These are phyloP conservation scores for Cerastis leucographa DNA, from an alignment of 2,888 invertebrate genomes.

Conservation along the genomic window DNA sequence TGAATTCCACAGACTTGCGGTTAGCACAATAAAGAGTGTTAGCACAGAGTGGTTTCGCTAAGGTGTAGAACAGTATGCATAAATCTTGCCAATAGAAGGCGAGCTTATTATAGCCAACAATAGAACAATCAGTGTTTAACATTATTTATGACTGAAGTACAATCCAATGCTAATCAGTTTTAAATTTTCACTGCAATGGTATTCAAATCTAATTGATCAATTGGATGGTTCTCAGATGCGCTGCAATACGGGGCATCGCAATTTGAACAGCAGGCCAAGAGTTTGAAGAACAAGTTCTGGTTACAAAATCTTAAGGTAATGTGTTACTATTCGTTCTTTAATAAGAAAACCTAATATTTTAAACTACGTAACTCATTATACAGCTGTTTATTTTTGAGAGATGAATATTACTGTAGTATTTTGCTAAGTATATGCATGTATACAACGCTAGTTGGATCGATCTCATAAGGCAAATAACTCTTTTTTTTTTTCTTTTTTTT, in stretches of 20 bases:
- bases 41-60: neutral
- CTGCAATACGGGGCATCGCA: constrained; percentile 98
- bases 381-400: neutral
- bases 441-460: neutral
- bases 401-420: neutral
- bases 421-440: neutral
- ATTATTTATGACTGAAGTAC: neutral
- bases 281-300: constrained; percentile 99
- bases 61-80: neutral
- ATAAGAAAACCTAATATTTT: too few relatives aligned
- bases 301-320: constrained; percentile 97
- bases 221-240: constrained; percentile 92
- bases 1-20: too few relatives aligned
- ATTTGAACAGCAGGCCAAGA: constrained; percentile 99
- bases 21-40: too few relatives aligned
- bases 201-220: neutral
- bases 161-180: too few relatives aligned
- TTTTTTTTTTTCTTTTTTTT: too few relatives aligned
- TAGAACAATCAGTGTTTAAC: neutral
- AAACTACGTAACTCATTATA: neutral
- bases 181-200: too few relatives aligned
- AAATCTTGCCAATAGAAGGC: too few relatives aligned
- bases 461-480: neutral
- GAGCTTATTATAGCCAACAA: neutral
- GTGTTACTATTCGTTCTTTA: neutral